Conservation (phyloP, 2,113 vertebrate genomes). For the Phaetusa simplex region DNA sequence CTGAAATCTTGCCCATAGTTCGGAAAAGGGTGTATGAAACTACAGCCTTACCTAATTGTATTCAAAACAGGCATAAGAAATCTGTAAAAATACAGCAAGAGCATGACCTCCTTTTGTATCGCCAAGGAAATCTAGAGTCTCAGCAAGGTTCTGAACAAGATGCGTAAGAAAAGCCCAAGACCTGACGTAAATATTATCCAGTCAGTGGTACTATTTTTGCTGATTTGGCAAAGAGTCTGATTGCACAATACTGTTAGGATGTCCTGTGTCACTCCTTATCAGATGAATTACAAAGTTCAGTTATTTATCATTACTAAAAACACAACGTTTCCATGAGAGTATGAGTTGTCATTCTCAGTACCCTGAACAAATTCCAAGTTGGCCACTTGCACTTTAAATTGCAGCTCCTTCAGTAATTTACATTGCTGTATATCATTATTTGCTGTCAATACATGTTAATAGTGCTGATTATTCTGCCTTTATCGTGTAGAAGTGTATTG, state of each 20-base stretch:
- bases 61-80: neutral
- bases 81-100: neutral
- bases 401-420: neutral
- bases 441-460: neutral
- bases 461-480: neutral
- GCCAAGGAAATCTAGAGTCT: neutral
- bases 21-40: neutral
- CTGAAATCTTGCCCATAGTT: neutral
- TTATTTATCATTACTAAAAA: neutral
- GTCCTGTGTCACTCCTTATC: neutral
- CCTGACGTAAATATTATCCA: neutral
- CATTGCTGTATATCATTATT: neutral
- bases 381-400: neutral
- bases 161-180: neutral
- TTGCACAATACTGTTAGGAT: neutral
- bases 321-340: neutral
- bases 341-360: neutral
- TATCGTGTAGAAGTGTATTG: neutral
- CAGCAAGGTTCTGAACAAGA: neutral
- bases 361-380: neutral
- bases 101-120: neutral
- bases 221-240: neutral
- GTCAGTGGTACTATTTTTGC: neutral
- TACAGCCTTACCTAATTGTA: neutral
- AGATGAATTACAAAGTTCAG: neutral